These are phyloP conservation scores for Saturnia japonica DNA, from an alignment of 2,888 invertebrate species.

Conservation along the genomic window DNA sequence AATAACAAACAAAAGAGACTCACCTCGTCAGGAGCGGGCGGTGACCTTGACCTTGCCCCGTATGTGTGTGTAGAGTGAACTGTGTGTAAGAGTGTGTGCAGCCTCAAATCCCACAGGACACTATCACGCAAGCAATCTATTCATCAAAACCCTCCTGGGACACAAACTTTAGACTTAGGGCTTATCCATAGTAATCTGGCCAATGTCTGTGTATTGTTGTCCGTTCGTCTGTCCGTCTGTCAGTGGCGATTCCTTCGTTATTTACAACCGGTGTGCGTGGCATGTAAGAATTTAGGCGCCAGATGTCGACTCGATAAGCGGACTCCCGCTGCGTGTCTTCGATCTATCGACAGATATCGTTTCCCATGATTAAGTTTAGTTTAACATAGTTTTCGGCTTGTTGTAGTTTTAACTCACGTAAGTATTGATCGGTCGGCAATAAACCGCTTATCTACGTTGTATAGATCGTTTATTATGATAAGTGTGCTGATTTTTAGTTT, in stretches of 20 bases:
- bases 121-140: no score
- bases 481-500: neutral
- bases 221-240: conserved; percentile 49
- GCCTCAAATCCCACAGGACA: no score
- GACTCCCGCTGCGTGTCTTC: conserved; percentile 49
- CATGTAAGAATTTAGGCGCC: conserved; percentile 75
- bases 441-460: conserved; percentile 15
- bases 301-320: conserved; percentile 59
- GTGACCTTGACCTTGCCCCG: no score
- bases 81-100: no score
- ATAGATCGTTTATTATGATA: conserved; percentile 13
- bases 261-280: conserved; percentile 46
- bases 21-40: no score
- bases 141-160: no score
- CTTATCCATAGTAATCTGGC: conserved; percentile 37
- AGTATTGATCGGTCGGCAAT: conserved; percentile 30
- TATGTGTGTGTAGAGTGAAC: no score
- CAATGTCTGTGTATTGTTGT: conserved; percentile 29
- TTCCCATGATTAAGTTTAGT: conserved; percentile 34
- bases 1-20: no score
- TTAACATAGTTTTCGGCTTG: conserved; percentile 13
- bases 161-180: no score
- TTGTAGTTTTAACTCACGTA: conserved; percentile 14
- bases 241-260: conserved; percentile 45
- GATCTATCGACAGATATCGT: conserved; percentile 57